Evolutionary conservation across 2,888 invertebrate genomes (phyloP), one percentile per base, ranked within the genome.

Genomic region (Torymus texanus): DNA sequence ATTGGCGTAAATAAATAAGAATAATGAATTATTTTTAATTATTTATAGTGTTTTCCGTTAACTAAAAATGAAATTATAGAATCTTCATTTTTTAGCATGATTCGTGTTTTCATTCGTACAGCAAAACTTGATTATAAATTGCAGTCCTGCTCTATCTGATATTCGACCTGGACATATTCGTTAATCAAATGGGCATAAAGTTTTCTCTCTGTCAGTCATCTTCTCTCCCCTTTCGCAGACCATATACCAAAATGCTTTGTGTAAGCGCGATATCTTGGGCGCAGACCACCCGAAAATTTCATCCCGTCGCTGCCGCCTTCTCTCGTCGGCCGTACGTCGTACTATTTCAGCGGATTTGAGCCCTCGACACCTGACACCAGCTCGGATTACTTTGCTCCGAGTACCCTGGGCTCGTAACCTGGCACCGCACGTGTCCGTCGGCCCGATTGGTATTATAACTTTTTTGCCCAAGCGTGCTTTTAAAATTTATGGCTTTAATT

Each of bases 291-390:
- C 71, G 74, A 81, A 81, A 83, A 80, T 78, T 80, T 79, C 72
- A 71, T 77, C 75, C 62, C 56, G 70, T 62, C 78, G 41, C 8
- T 8, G 41, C 5, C 41, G 41, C 16, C 51, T 65, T 18, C 18
- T 16, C 63, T n/a, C 51, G n/a, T n/a, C 65, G 18, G n/a, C 65
- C n/a, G n/a, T 56, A 56, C 14, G 29, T 3, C 24, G 4, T 56
- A 68, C 61, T 61, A 61, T 68, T 62, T 75, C 53, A 62, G 67
- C 24, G 11, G 58, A 61, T 50, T 55, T n/a, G 13, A 24, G 8
- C 55, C 56, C 73, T 50, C 41, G 81, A 80, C 78, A 83, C 79
- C 77, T 75, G 81, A 83, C 59, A 65, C 81, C 61, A 66, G 71
- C 70, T 83, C 75, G 66, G 62, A 78, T 83, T 79, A 80, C 81